These are phyloP conservation scores for Stylophora pistillata DNA, from an alignment of 64 coral and sea anemone genomes.

Conservation along the genomic window DNA sequence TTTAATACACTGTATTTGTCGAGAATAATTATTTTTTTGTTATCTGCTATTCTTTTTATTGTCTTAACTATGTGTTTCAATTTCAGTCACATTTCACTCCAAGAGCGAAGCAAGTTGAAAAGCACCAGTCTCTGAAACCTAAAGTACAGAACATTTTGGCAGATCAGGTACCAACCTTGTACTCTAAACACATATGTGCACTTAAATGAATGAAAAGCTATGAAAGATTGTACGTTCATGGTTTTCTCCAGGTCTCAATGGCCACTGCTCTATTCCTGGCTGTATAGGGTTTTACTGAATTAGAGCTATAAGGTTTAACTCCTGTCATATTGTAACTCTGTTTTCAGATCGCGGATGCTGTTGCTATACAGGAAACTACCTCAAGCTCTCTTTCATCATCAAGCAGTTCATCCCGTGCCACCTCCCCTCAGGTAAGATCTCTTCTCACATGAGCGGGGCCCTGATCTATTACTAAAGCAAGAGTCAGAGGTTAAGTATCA, in stretches of 20 bases:
- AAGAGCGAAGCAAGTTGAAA: neutral
- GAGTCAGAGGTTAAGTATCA: too few relatives aligned
- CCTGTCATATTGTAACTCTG: neutral
- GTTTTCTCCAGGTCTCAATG: too few relatives aligned
- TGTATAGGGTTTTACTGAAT: too few relatives aligned
- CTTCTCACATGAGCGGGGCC: too few relatives aligned
- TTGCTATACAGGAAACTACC: conserved; percentile 17
- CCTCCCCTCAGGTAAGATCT: conserved; percentile 34
- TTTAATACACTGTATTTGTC: too few relatives aligned
- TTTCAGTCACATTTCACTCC: conserved; percentile 9
- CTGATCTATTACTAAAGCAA: too few relatives aligned
- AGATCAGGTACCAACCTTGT: neutral
- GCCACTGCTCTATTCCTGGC: too few relatives aligned
- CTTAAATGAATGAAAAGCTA: neutral
- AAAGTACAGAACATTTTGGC: conserved; percentile 22
- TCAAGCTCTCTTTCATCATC: conserved; percentile 44
- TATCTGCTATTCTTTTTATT: too few relatives aligned
- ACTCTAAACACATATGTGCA: neutral
- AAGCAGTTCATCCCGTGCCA: conserved; percentile 46
- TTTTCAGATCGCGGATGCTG: conserved; percentile 48
- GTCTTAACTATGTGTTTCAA: neutral
- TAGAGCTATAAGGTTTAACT: neutral
- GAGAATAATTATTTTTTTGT: too few relatives aligned
- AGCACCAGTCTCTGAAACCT: neutral
- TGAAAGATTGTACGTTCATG: too few relatives aligned